Conservation (phyloP, 2,113 vertebrate species). For the Sorex fumeus region DNA sequence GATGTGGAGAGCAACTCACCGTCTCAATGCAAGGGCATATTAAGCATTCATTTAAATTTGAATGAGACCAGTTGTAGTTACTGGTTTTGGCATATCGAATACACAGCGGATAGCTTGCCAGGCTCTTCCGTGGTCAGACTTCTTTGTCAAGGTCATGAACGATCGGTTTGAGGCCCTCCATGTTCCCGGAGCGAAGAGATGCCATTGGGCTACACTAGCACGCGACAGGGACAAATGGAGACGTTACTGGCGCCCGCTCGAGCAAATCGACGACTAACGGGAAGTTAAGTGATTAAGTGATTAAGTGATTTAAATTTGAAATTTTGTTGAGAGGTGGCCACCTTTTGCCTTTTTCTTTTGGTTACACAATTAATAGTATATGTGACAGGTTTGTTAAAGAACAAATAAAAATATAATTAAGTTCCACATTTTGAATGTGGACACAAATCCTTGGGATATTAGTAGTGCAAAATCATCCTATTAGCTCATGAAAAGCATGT, state of each 20-base stretch:
- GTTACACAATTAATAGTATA: background rate
- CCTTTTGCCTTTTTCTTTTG: background rate
- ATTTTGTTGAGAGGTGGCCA: background rate
- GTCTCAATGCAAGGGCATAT: background rate
- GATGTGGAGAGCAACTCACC: background rate
- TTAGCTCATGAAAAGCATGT: background rate
- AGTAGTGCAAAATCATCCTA: background rate
- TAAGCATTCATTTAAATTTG: background rate
- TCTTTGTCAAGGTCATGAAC: too few species aligned
- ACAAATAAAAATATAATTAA: background rate
- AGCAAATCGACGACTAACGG: too few species aligned
- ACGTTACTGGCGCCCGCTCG: too few species aligned
- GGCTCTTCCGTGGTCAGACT: too few species aligned
- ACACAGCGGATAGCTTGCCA: too few species aligned
- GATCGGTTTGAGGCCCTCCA: too few species aligned
- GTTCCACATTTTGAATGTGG: background rate
- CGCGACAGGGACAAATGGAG: too few species aligned
- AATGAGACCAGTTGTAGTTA: too few species aligned
- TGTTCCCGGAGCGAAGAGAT: too few species aligned
- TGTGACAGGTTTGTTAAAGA: conserved; percentile 23
- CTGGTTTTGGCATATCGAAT: too few species aligned
- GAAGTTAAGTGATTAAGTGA: too few species aligned
- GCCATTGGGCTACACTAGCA: too few species aligned
- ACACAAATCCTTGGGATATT: background rate
- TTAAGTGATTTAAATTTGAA: background rate